Conservation (phyloP, 2,113 vertebrate species). For the Callipepla squamata region DNA sequence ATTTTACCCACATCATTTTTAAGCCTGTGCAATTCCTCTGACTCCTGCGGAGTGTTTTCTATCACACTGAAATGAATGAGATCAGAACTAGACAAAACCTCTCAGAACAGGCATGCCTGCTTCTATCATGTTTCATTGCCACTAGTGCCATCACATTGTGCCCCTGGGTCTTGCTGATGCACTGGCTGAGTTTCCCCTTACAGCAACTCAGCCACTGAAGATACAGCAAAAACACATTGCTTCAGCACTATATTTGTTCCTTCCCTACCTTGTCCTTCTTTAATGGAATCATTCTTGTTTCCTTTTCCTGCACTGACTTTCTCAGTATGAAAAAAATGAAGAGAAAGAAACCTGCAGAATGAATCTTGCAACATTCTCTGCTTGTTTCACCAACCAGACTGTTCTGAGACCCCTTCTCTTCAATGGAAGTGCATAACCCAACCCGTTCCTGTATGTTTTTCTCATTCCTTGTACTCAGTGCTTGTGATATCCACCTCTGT, state of each 20-base stretch:
- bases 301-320: background rate
- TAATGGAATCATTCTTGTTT: background rate
- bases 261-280: background rate
- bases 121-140: background rate
- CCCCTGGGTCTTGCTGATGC: background rate
- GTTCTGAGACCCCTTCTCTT: background rate
- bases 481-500: background rate
- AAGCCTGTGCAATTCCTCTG: background rate
- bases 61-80: background rate
- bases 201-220: background rate
- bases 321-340: background rate
- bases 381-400: background rate
- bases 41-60: background rate
- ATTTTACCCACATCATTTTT: background rate
- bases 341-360: background rate
- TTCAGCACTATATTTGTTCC: background rate
- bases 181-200: background rate
- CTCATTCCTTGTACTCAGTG: background rate
- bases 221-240: background rate
- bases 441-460: background rate
- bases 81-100: background rate
- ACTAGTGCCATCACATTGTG: background rate
- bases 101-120: background rate
- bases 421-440: background rate
- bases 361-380: background rate